Base-by-base conservation (phyloP, 2,797 vertebrate genomes). In the Arrhamphus sclerolepis region DNA sequence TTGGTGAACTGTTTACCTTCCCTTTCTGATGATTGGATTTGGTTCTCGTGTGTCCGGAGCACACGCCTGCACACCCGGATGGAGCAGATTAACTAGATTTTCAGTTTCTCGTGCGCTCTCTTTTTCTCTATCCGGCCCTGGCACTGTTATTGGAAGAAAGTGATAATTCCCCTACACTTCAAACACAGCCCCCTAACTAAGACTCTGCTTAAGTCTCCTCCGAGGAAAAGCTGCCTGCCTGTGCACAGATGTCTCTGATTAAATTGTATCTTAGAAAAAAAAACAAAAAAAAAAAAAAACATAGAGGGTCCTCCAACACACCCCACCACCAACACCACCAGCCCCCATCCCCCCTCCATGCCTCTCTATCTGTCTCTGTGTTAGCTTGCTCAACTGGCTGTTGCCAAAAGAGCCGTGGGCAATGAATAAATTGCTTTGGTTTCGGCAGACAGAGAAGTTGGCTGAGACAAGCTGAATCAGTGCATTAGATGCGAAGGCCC, bases 391-490 rank as follows among this genome's bases (percentile, higher is more conserved):
- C 82, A 85, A 94, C 94, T 93, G 94, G 94, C 95, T 95, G 93
- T 94, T 96, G 95, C 96, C 95, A 97, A 92, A 95, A 96, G 89
- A 94, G 94, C 97, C 95, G 93, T 94, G 94, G 96, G 97, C 96
- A 91, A 96, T 92, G 93, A 94, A 96, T 96, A 96, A 98, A 98
- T 98, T 98, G 97, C 96, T 97, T 98, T 98, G 96, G 95, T 98
- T 97, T 96, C 94, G 93, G 94, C 94, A 95, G 94, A 95, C 95
- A 96, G 95, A 93, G 94, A 96, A 95, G 95, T 96, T 95, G 96
- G 95, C 96, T 92, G 94, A 95, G 95, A 97, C 96, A 96, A 96
- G 95, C 95, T 93, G 95, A 95, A 97, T 97, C 95, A 95, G 95
- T 95, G 94, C 95, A 97, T 96, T 96, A 95, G 95, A 95, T 94